Base-by-base conservation (phyloP, 2,113 vertebrate genomes). In the Mustela lutreola region DNA sequence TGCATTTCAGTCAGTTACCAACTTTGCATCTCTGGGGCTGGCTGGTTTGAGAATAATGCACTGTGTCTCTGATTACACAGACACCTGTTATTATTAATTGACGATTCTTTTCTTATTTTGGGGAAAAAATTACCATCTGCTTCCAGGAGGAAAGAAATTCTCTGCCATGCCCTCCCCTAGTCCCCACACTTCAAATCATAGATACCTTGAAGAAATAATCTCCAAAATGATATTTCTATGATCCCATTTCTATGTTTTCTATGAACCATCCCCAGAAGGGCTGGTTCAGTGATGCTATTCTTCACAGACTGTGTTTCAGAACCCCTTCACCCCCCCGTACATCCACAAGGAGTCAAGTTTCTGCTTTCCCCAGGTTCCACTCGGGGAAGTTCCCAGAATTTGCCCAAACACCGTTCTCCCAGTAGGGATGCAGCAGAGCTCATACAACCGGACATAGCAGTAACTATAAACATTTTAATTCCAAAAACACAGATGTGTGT, bases 391-490 rank as follows among this genome's bases (percentile, higher is more conserved):
- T n/a, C n/a, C n/a, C n/a, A n/a, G n/a, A n/a, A n/a, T n/a, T n/a
- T n/a, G n/a, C n/a, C n/a, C n/a, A n/a, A n/a, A n/a, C n/a, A n/a
- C n/a, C n/a, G n/a, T n/a, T n/a, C n/a, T n/a, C n/a, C n/a, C n/a
- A n/a, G n/a, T n/a, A n/a, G n/a, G n/a, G n/a, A n/a, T n/a, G n/a
- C n/a, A n/a, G n/a, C n/a, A n/a, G n/a, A n/a, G n/a, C n/a, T n/a
- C n/a, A n/a, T n/a, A n/a, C n/a, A n/a, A n/a, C n/a, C n/a, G n/a
- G n/a, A n/a, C n/a, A n/a, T n/a, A 62, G 60, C 10, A 26, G 4
- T 75, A 48, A 78, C 65, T 95, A 65, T 89, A 97, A 98, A 98
- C 71, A 70, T 91, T 97, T 98, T 98, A 97, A 96, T 98, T 92
- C 42, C 89, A 21, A 70, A 97, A 96, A 81, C 70, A 81, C 87